A percentile compares a stretch with the other conserved stretches of the same genome.
phyloP scores from a whole-genome alignment of 2,113 vertebrate species.

The Cygnus atratus region DNA sequence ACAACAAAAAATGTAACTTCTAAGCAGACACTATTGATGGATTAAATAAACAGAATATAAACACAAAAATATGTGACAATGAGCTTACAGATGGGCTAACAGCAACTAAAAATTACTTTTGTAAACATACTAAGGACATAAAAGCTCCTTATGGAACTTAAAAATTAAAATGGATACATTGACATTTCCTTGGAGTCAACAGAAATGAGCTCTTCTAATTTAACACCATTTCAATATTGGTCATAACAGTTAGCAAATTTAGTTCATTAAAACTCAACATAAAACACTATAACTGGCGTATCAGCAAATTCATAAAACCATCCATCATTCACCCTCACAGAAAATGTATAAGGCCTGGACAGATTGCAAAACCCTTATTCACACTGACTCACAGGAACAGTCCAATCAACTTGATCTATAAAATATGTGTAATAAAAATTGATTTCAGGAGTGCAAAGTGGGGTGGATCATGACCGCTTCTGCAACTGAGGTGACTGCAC shows the following conservation, averaged over 20 bases:
- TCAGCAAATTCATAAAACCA: neutral
- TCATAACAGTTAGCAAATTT: neutral
- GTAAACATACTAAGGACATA: neutral
- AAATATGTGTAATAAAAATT: neutral
- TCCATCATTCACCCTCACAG: neutral
- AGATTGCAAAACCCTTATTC: neutral
- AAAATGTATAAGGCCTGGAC: neutral
- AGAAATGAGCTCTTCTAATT: neutral
- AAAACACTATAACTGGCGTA: neutral
- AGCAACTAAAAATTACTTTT: neutral
- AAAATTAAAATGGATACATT: neutral
- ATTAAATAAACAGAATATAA: neutral
- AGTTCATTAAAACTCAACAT: neutral
- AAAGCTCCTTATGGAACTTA: neutral
- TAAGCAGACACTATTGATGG: neutral
- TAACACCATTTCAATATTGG: neutral
- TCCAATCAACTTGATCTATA: neutral
- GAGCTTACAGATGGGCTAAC: neutral
- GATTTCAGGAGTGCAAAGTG: neutral
- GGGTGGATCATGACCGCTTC: neutral
- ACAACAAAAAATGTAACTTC: neutral
- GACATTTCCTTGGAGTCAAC: neutral
- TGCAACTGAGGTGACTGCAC: neutral
- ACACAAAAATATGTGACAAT: neutral
- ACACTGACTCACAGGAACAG: neutral